Percentiles rank a stretch among this genome's conserved stretches.
Conservation (phyloP, 2,113 vertebrate genomes). For the Ciconia maguari region DNA sequence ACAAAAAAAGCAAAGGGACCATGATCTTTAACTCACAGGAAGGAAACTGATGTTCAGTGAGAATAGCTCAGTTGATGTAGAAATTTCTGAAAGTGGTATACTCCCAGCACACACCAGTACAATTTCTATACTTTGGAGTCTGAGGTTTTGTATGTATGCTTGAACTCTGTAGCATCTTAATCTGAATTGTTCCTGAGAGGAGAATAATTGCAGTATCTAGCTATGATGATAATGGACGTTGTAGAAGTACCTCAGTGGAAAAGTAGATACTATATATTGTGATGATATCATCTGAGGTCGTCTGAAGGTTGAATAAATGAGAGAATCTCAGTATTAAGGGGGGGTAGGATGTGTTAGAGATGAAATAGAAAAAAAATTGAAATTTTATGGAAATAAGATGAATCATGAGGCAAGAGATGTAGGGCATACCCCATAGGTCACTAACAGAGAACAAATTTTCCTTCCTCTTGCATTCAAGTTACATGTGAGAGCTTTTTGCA, state of each 20-base stretch:
- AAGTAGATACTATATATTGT: background rate
- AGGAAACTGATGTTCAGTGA: background rate
- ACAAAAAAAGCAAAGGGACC: background rate
- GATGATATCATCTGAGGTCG: background rate
- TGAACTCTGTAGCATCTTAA: background rate
- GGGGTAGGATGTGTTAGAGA: background rate
- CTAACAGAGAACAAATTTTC: background rate
- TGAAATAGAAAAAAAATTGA: background rate
- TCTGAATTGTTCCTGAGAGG: background rate
- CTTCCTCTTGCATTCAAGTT: background rate
- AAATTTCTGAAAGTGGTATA: background rate
- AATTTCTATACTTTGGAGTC: background rate
- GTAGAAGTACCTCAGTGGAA: background rate
- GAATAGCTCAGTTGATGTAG: background rate
- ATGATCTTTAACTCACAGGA: background rate
- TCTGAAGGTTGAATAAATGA: background rate
- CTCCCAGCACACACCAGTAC: background rate
- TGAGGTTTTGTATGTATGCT: background rate
- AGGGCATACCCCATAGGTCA: background rate
- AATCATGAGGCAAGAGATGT: background rate
- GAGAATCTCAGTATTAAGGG: background rate
- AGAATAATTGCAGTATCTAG: background rate
- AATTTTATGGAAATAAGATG: background rate
- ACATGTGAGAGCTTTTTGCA: background rate
- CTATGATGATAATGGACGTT: background rate